phyloP scores from a whole-genome alignment of 2,797 vertebrate genomes.

The Takifugu rubripes region DNA sequence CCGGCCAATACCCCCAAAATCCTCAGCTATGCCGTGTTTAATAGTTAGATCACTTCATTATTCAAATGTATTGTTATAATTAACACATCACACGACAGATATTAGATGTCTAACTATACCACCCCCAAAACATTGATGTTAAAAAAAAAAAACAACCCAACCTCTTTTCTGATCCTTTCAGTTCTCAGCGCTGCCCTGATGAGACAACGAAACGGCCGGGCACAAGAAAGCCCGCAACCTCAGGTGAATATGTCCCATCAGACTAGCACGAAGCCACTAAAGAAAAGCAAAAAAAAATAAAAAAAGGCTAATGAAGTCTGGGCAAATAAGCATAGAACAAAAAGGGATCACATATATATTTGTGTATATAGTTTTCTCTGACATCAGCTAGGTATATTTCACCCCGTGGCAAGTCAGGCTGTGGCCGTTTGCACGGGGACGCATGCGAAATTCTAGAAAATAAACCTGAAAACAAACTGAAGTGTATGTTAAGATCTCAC shows the following conservation, averaged over 20 bases:
- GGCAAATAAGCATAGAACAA: conserved; percentile 12
- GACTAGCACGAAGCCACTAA: conserved; percentile 22
- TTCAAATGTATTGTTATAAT: conserved; percentile 71
- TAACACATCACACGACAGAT: conserved; percentile 75
- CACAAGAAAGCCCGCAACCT: conserved; percentile 14
- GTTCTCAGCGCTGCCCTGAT: neutral
- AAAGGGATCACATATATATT: conserved; percentile 5
- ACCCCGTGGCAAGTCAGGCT: conserved; percentile 28
- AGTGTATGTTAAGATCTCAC: conserved; percentile 33
- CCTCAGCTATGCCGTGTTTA: conserved; percentile 64
- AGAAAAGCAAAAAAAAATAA: conserved; percentile 18
- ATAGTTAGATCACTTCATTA: conserved; percentile 70
- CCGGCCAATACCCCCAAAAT: conserved; percentile 28
- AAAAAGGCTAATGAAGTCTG: conserved; percentile 41
- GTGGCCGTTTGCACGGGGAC: conserved; percentile 10
- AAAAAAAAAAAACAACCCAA: neutral
- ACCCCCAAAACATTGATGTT: conserved; percentile 50
- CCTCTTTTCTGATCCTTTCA: conserved; percentile 22
- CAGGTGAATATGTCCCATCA: neutral
- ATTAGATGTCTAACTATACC: conserved; percentile 68
- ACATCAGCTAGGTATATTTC: conserved; percentile 36
- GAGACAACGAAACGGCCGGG: conserved; percentile 14
- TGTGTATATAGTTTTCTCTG: conserved; percentile 15
- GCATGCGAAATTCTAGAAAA: conserved; percentile 28
- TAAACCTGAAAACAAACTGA: conserved; percentile 48